Percentiles rank a stretch among this genome's conserved stretches.
Conservation (phyloP, 2,113 vertebrate species). For the Periophthalmodon schlosseri region DNA sequence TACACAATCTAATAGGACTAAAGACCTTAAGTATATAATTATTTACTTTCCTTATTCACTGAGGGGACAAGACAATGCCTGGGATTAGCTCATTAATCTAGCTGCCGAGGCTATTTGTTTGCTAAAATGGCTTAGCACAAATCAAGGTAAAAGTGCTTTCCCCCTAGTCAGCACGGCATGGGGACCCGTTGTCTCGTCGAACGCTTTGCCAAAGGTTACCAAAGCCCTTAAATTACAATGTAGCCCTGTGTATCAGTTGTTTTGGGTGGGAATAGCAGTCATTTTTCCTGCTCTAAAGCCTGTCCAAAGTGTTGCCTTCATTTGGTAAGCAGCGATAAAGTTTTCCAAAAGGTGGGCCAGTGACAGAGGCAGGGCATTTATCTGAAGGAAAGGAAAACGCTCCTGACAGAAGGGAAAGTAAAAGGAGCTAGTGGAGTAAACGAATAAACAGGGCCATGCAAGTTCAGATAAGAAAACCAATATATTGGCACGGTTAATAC, state of each 20-base stretch:
- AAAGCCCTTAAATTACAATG: constrained; percentile 63
- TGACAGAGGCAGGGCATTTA: too few relatives aligned
- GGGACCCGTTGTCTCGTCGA: constrained; percentile 28
- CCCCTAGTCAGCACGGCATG: constrained; percentile 52
- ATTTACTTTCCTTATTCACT: constrained; percentile 60
- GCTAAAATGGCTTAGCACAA: constrained; percentile 61
- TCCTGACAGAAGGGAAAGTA: constrained; percentile 54
- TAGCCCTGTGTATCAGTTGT: constrained; percentile 56
- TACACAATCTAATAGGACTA: constrained; percentile 44
- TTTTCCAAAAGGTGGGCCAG: constrained; percentile 50
- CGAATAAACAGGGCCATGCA: too few relatives aligned
- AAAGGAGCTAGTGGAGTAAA: constrained; percentile 55
- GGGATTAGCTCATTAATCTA: constrained; percentile 76
- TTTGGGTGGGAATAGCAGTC: constrained; percentile 43
- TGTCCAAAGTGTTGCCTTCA: constrained; percentile 45
- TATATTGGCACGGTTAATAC: too few relatives aligned
- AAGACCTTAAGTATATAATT: constrained; percentile 61
- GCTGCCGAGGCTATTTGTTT: constrained; percentile 51
- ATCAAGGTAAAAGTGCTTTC: constrained; percentile 63
- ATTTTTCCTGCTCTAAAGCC: constrained; percentile 52
- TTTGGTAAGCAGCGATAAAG: constrained; percentile 63
- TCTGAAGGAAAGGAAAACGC: constrained; percentile 64
- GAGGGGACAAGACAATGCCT: constrained; percentile 50
- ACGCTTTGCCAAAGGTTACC: constrained; percentile 61
- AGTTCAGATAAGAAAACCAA: too few relatives aligned